phyloP scores from a whole-genome alignment of 2,797 vertebrate species.

The Malurus leucopterus region DNA sequence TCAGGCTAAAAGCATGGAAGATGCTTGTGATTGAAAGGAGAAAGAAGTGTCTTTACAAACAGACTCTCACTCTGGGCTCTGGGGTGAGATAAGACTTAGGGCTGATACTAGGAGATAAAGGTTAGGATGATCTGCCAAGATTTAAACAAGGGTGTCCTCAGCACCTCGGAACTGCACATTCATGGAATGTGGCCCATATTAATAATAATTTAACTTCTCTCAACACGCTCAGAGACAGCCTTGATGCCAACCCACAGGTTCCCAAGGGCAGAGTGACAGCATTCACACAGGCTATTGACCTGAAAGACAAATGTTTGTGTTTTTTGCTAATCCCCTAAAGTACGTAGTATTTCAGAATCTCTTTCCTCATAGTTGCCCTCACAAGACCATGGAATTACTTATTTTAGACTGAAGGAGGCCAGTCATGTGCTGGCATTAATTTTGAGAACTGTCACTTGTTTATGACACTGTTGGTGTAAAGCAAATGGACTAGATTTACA shows the following conservation, averaged over 20 bases:
- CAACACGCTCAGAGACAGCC: neutral
- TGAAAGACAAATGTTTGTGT: constrained; percentile 9
- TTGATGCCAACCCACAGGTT: constrained; percentile 18
- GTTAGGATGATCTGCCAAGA: constrained; percentile 19
- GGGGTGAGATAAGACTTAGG: too few relatives aligned
- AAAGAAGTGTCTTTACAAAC: too few relatives aligned
- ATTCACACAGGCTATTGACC: neutral
- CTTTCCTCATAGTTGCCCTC: neutral
- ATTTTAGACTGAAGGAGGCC: neutral
- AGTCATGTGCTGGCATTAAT: neutral
- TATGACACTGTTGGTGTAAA: neutral
- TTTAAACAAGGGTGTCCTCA: constrained; percentile 38
- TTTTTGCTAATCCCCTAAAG: constrained; percentile 34
- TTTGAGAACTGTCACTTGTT: constrained; percentile 8
- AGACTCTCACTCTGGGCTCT: too few relatives aligned
- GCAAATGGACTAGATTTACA: neutral
- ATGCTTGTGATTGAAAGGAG: neutral
- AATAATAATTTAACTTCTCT: constrained; percentile 27
- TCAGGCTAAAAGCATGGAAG: constrained; percentile 1
- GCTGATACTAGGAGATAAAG: too few relatives aligned
- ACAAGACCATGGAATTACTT: neutral
- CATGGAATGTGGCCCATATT: constrained; percentile 20
- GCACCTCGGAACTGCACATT: neutral
- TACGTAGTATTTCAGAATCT: neutral
- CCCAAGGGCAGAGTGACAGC: constrained; percentile 30